These are phyloP conservation scores for Gymnogyps californianus DNA, from an alignment of 2,113 vertebrate genomes.

Conservation along the genomic window DNA sequence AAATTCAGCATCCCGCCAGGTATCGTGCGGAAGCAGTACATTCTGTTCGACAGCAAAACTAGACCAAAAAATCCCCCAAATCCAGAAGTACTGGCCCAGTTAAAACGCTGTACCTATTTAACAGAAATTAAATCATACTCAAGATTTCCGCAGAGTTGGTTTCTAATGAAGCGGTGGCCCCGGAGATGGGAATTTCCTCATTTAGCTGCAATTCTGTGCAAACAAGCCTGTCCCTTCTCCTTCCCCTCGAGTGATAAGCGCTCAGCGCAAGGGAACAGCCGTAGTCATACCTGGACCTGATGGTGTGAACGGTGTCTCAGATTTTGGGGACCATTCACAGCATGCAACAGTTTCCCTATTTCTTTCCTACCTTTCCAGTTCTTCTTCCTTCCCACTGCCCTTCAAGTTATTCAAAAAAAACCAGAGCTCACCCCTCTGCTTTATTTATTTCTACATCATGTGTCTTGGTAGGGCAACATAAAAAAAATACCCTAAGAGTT, in stretches of 20 bases:
- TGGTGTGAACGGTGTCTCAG: no score
- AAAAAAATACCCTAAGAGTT: neutral
- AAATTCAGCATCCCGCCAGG: neutral
- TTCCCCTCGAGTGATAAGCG: neutral
- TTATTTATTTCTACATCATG: neutral
- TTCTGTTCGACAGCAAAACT: neutral
- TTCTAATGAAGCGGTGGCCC: neutral
- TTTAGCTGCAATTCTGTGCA: neutral
- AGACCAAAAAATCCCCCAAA: neutral
- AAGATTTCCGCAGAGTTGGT: neutral
- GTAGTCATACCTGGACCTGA: neutral
- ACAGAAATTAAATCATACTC: neutral
- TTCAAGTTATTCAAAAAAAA: neutral
- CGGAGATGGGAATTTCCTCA: neutral
- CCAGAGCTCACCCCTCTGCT: neutral
- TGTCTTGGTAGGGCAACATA: neutral
- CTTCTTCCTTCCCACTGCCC: neutral
- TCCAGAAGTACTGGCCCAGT: neutral
- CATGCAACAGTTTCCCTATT: neutral
- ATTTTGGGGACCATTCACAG: neutral
- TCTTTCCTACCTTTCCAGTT: neutral
- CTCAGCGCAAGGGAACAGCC: neutral
- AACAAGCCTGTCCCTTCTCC: neutral
- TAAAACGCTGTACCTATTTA: neutral
- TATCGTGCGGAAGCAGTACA: accelerated